Percentiles rank a stretch among this genome's conserved stretches.
Evolutionary conservation across 2,888 invertebrate genomes (phyloP).

Genomic region (Leptopilina myrica): DNA sequence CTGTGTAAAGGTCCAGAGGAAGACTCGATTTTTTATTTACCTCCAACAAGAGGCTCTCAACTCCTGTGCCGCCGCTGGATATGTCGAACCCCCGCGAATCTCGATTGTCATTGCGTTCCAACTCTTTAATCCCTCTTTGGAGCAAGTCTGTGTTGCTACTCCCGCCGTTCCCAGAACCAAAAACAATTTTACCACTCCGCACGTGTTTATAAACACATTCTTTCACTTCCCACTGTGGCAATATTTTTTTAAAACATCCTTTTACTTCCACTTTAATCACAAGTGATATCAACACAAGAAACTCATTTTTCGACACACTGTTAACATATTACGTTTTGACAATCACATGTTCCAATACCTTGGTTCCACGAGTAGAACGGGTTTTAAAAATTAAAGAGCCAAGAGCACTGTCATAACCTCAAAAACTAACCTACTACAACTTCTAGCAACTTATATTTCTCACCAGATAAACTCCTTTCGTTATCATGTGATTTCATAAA

Average conservation of each 20-base stretch:
- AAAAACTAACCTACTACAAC: conserved; percentile 1
- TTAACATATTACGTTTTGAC: too few species aligned
- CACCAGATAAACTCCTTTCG: too few species aligned
- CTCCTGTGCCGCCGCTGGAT: background rate
- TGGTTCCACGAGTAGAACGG: background rate
- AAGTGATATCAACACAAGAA: too few species aligned
- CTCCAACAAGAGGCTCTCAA: conserved; percentile 31
- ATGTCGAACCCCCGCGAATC: conserved; percentile 20
- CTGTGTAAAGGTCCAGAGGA: background rate
- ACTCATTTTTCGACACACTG: too few species aligned
- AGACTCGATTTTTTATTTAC: conserved; percentile 37
- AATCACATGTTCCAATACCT: background rate
- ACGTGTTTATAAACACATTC: conserved; percentile 14
- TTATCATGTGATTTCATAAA: background rate
- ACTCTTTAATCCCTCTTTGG: background rate
- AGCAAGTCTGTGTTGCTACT: background rate
- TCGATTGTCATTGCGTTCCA: conserved; percentile 36
- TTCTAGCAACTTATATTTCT: background rate
- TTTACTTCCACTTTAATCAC: too few species aligned
- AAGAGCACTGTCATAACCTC: conserved; percentile 30
- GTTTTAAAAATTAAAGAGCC: background rate
- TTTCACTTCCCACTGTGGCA: conserved; percentile 6
- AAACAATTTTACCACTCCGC: background rate
- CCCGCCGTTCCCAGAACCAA: background rate
- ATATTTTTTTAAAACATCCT: conserved; percentile 23